phyloP scores from a whole-genome alignment of 1,140 invertebrate genomes.

The Drosophila bocki region DNA sequence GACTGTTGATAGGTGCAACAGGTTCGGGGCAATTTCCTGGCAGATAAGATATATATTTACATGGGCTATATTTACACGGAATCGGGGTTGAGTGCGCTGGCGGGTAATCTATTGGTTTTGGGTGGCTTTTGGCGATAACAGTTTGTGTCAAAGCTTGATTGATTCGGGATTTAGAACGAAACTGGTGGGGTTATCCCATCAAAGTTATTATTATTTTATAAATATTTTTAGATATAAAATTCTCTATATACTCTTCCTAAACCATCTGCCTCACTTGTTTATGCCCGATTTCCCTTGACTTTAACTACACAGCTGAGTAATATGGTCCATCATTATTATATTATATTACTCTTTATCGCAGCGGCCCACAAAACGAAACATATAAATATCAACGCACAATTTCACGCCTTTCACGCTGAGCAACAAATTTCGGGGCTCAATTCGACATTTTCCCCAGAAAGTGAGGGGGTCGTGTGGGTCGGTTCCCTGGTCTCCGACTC shows the following conservation, averaged over 20 bases:
- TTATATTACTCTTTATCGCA: conserved; percentile 48
- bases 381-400: conserved; percentile 55
- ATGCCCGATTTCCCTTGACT: conserved; percentile 22
- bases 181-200: neutral
- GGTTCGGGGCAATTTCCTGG: conserved; percentile 30
- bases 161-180: conserved; percentile 26
- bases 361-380: conserved; percentile 32
- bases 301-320: conserved; percentile 15
- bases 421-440: conserved; percentile 52
- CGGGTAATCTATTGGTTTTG: conserved; percentile 37
- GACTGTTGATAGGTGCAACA: conserved; percentile 51
- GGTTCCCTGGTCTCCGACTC: conserved; percentile 12
- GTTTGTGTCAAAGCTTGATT: conserved; percentile 33
- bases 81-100: conserved; percentile 39
- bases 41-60: conserved; percentile 49
- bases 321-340: conserved; percentile 44
- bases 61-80: conserved; percentile 35
- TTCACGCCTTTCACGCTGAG: conserved; percentile 62
- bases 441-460: conserved; percentile 7
- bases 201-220: neutral
- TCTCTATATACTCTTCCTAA: neutral
- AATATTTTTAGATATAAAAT: neutral
- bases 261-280: conserved; percentile 7
- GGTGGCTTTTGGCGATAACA: conserved; percentile 29
- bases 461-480: conserved; percentile 25